A percentile compares a stretch with the other conserved stretches of the same genome.
Evolutionary conservation across 2,797 vertebrate species (phyloP).

Genomic region (Psittacula derbiana): DNA sequence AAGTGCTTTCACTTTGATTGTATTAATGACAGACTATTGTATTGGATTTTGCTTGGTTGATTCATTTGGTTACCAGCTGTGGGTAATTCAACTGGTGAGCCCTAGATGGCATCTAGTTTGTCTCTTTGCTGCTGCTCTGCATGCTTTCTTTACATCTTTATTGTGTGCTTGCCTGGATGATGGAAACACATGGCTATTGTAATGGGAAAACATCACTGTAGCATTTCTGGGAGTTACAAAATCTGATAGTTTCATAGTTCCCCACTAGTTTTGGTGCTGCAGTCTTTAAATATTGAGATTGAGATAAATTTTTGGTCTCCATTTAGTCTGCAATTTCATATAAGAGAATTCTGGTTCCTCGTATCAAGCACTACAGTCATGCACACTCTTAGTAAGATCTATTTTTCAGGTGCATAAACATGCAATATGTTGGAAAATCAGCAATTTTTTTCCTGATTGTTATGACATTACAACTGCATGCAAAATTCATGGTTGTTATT

Average conservation of each 20-base stretch:
- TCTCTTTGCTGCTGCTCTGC: background rate
- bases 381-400: background rate
- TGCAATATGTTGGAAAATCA: background rate
- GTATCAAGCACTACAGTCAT: background rate
- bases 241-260: background rate
- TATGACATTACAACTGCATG: background rate
- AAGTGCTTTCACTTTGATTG: background rate
- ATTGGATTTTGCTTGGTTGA: background rate
- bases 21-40: background rate
- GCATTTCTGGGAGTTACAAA: background rate
- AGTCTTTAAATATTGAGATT: background rate
- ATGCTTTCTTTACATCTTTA: accelerated
- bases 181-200: background rate
- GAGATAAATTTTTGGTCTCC: background rate
- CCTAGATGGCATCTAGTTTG: background rate
- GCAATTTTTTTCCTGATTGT: background rate
- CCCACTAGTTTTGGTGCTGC: background rate
- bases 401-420: background rate
- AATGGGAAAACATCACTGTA: background rate
- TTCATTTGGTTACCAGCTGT: background rate
- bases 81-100: background rate
- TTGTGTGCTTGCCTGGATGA: accelerated
- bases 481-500: background rate
- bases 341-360: background rate
- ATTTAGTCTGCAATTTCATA: background rate